phyloP scores from a whole-genome alignment of 2,888 invertebrate species.

The Coecobrya sp. region DNA sequence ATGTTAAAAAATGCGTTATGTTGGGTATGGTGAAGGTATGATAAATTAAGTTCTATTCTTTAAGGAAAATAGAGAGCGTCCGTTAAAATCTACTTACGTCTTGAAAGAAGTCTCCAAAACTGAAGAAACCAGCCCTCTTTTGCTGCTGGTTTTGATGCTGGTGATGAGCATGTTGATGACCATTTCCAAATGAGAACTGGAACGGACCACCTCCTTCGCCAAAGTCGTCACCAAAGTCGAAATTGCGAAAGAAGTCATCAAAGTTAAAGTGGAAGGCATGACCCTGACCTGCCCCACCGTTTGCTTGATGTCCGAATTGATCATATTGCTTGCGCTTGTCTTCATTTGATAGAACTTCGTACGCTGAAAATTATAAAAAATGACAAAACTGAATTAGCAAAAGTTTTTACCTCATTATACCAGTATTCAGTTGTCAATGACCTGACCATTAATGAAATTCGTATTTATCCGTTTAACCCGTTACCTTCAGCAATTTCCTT shows the following conservation, averaged over 20 bases:
- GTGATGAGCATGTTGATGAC: slow-evolving; percentile 74
- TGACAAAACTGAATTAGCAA: too few species aligned
- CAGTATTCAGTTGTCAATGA: too few species aligned
- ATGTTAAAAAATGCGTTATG: too few species aligned
- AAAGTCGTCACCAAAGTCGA: slow-evolving; percentile 86
- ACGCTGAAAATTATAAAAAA: slow-evolving; percentile 87
- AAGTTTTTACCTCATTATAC: too few species aligned
- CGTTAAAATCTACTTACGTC: slow-evolving; percentile 81
- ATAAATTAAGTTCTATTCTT: background rate
- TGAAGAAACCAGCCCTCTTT: slow-evolving; percentile 81
- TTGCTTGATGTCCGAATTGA: slow-evolving; percentile 87
- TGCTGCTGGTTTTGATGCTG: slow-evolving; percentile 80
- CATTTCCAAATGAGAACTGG: slow-evolving; percentile 85
- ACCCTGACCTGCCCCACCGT: slow-evolving; percentile 86
- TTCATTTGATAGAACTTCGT: slow-evolving; percentile 88
- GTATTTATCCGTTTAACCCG: slow-evolving; percentile 13
- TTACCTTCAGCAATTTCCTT: slow-evolving; percentile 89
- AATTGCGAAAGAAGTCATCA: slow-evolving; percentile 88
- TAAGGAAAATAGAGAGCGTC: background rate
- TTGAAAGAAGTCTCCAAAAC: slow-evolving; percentile 86
- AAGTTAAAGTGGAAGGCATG: slow-evolving; percentile 87
- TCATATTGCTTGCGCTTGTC: slow-evolving; percentile 88
- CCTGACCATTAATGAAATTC: background rate
- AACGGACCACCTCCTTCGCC: slow-evolving; percentile 81
- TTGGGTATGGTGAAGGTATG: too few species aligned